Evolutionary conservation across 92 coral and sea anemone species (phyloP), one percentile per base, ranked within the genome.

Genomic region (Paragorgia papillata): DNA sequence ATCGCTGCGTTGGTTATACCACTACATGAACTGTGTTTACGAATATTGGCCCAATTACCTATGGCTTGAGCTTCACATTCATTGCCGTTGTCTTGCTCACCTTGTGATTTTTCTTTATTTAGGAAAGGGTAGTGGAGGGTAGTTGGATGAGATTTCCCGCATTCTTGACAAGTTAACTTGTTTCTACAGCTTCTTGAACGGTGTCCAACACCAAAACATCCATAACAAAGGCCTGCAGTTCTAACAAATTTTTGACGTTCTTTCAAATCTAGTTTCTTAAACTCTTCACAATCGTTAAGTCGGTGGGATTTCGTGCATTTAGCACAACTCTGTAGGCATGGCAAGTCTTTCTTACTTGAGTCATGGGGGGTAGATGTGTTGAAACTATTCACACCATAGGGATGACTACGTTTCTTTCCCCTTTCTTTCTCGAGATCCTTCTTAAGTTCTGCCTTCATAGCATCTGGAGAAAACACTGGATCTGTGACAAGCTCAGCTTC

Each of bases 381-480:
- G 19, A 7, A 59, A 9, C 9, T 59, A 7, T 34, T 62, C 8
- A 2, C 7, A 34, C 48, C 26, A 62, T 19, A 34, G 3, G 6
- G 53, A 7, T 15, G 15, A 7, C n/a, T 7, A 7, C 53, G 34
- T 33, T 61, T n/a, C 51, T 6, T 39, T 57, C 13, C 60, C 31
- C 7, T 51, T 53, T 62, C 58, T 39, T 25, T 76, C 82, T 30
- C 40, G 48, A 40, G 48, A n/a, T n/a, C 55, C 31, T 13, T 1
- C 63, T 26, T 3, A 4, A 4, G 43, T 29, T 61, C 6, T 22
- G 17, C 0, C 49, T 69, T 83, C 25, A 66, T 24, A 14, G 35
- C 64, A 29, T 83, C 33, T 30, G 83, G 83, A 17, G 87, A 76
- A 68, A 83, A 76, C n/a, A 83, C 50, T 3, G 82, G 86, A 57